Conservation (phyloP, 2,113 vertebrate genomes). For the Terrapene triunguis region DNA sequence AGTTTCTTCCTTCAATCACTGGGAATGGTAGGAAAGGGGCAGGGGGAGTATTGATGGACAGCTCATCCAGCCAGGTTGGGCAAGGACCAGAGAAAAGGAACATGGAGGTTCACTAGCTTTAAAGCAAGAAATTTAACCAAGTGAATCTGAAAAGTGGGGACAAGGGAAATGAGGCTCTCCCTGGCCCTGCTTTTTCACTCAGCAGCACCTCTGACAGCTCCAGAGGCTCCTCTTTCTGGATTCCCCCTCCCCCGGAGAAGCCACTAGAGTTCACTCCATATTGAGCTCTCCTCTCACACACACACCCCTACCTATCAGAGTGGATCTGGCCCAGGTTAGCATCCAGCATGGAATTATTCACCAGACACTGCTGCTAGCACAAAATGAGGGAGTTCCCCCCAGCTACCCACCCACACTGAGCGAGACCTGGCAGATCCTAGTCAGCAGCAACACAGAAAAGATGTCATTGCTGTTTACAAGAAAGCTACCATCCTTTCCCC, state of each 20-base stretch:
- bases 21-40: not conserved
- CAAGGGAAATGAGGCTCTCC: not conserved
- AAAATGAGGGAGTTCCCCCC: not conserved
- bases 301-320: accelerated
- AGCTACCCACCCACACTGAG: not conserved
- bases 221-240: not conserved
- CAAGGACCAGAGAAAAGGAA: accelerated
- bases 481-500: not conserved
- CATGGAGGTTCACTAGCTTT: not conserved
- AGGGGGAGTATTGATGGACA: accelerated
- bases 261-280: not conserved
- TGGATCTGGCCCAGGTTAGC: not conserved
- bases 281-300: accelerated
- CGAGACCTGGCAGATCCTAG: not conserved
- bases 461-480: not conserved
- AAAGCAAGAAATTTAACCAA: accelerated
- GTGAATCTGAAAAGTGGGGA: not conserved
- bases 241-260: accelerated
- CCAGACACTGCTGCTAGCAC: not conserved
- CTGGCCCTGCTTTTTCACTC: not conserved
- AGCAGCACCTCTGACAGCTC: accelerated
- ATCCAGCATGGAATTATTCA: not conserved
- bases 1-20: accelerated
- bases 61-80: not conserved
- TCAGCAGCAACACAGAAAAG: not conserved